These are phyloP conservation scores for Lissonota sp. DNA, from an alignment of 2,888 invertebrate genomes.

Conservation along the genomic window DNA sequence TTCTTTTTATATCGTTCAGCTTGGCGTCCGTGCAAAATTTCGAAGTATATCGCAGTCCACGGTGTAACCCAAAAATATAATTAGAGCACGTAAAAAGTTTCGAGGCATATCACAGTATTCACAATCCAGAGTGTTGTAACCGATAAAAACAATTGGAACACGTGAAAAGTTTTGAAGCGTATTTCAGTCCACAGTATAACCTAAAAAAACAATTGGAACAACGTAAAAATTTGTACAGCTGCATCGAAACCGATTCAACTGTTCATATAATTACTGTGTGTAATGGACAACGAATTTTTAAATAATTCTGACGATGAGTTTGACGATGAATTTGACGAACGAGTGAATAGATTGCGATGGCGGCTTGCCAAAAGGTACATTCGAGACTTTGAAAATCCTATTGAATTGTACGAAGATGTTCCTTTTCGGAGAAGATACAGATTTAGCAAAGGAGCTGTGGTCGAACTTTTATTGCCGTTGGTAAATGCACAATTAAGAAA, in stretches of 20 bases:
- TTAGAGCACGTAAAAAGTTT: slow-evolving; percentile 3
- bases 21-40: background rate
- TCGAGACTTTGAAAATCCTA: slow-evolving; percentile 22
- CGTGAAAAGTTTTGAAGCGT: background rate
- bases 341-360: slow-evolving; percentile 4
- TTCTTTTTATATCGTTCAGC: too few species aligned
- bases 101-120: background rate
- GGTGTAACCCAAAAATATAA: background rate
- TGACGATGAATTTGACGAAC: slow-evolving; percentile 18
- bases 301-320: slow-evolving; percentile 13
- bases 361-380: slow-evolving; percentile 26
- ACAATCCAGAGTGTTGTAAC: background rate
- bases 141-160: background rate
- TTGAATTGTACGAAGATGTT: slow-evolving; percentile 20
- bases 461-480: slow-evolving; percentile 1
- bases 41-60: slow-evolving; percentile 1
- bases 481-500: slow-evolving; percentile 34
- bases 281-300: slow-evolving; percentile 23
- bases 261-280: too few species aligned
- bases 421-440: slow-evolving; percentile 22
- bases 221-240: background rate
- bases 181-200: background rate
- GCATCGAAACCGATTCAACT: too few species aligned
- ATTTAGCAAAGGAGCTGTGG: slow-evolving; percentile 23
- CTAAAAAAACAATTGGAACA: background rate